phyloP scores from a whole-genome alignment of 1,140 invertebrate species.

The Drosophila punjabiensis region DNA sequence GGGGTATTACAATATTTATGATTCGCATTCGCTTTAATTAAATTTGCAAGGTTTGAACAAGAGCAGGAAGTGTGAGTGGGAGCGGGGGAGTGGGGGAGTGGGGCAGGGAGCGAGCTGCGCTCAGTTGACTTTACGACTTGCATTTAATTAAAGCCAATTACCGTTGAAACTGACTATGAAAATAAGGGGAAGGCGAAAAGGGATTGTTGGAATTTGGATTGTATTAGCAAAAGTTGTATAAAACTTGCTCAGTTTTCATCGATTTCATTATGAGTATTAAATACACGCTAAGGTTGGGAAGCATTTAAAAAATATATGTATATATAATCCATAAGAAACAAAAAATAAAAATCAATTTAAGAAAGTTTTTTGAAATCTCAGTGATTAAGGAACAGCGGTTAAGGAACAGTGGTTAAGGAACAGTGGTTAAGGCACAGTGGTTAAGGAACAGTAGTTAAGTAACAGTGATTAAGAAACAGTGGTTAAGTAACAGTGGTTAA shows the following conservation, averaged over 20 bases:
- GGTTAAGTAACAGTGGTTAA: no score
- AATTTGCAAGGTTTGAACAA: constrained; percentile 49
- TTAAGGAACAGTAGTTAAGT: no score
- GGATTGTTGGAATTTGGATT: constrained; percentile 2
- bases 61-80: constrained; percentile 1
- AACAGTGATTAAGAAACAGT: no score
- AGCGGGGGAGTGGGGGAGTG: neutral
- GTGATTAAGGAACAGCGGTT: no score
- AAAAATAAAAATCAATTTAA: no score
- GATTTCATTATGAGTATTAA: neutral
- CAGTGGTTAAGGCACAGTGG: no score
- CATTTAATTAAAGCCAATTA: constrained; percentile 79
- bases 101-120: constrained; percentile 12
- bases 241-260: neutral
- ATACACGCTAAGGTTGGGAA: neutral
- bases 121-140: constrained; percentile 77
- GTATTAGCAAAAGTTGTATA: constrained; percentile 4
- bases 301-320: no score
- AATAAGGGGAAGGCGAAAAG: neutral
- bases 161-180: constrained; percentile 30
- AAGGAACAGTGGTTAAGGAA: no score
- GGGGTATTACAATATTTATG: constrained; percentile 72
- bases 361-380: neutral
- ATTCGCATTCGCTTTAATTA: constrained; percentile 78
- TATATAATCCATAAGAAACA: neutral